These are phyloP conservation scores for Octodonta nipae DNA, from an alignment of 2,888 invertebrate genomes.

Conservation along the genomic window DNA sequence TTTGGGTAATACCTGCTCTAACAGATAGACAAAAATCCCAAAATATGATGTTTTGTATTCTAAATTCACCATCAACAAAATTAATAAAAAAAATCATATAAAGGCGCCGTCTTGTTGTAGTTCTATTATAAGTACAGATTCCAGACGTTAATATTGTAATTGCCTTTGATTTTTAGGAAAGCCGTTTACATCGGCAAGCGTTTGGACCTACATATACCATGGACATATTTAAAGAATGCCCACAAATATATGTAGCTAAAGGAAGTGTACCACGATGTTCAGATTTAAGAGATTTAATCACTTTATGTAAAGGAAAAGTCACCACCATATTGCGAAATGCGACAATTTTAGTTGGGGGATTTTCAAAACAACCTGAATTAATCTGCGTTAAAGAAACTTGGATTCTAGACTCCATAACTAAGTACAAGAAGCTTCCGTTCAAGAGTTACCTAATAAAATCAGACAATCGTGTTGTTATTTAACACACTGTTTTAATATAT, in stretches of 20 bases:
- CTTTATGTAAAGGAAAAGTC: conserved; percentile 43
- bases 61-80: too few species aligned
- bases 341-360: conserved; percentile 41
- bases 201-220: conserved; percentile 45
- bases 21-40: too few species aligned
- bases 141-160: background rate
- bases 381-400: conserved; percentile 44
- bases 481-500: conserved; percentile 3
- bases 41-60: too few species aligned
- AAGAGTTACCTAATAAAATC: conserved; percentile 31
- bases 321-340: conserved; percentile 38
- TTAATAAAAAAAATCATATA: too few species aligned
- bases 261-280: conserved; percentile 38
- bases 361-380: conserved; percentile 15
- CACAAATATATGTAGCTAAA: conserved; percentile 42
- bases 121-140: conserved; percentile 1
- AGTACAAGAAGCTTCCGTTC: conserved; percentile 27
- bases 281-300: conserved; percentile 45
- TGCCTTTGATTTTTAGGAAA: conserved; percentile 36
- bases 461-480: background rate
- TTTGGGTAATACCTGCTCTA: too few species aligned
- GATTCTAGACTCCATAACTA: conserved; percentile 53
- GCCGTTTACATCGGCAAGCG: conserved; percentile 46
- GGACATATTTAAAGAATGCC: conserved; percentile 46
- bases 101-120: too few species aligned